phyloP scores from a whole-genome alignment of 2,113 vertebrate genomes.

The Pituophis catenifer region DNA sequence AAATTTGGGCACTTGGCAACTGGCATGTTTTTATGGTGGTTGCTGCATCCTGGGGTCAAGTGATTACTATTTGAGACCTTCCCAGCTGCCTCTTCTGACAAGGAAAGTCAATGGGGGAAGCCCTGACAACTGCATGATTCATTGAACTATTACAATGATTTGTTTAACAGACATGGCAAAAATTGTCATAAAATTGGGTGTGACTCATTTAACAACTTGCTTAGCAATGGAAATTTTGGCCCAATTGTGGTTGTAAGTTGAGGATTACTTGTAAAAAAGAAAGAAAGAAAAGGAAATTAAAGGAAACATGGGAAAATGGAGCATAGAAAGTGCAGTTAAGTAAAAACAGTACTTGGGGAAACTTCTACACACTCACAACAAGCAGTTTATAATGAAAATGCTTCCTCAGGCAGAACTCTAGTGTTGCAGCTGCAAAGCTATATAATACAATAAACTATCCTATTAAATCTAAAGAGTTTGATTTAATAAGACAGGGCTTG shows the following conservation, averaged over 20 bases:
- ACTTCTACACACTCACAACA: constrained; percentile 70
- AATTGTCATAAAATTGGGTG: neutral
- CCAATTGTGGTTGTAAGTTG: neutral
- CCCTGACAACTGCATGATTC: neutral
- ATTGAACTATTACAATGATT: neutral
- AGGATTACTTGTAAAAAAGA: neutral
- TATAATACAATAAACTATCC: constrained; percentile 66
- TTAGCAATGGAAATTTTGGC: neutral
- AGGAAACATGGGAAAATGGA: neutral
- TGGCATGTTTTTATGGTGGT: neutral
- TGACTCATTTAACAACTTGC: neutral
- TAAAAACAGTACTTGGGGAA: constrained; percentile 68
- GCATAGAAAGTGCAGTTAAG: constrained; percentile 49
- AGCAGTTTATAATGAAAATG: constrained; percentile 73
- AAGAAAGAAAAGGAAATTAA: neutral
- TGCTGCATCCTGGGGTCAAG: neutral
- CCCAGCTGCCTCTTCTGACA: neutral
- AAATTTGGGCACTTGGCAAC: neutral
- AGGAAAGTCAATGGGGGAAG: neutral
- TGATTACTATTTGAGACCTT: neutral
- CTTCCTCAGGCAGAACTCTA: constrained; percentile 71
- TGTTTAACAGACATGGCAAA: neutral
- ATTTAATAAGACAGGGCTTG: constrained; percentile 69
- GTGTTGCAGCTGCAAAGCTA: constrained; percentile 34
- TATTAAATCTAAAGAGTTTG: constrained; percentile 67